These are phyloP conservation scores for Dascyllus trimaculatus DNA, from an alignment of 2,113 vertebrate genomes.

Conservation along the genomic window DNA sequence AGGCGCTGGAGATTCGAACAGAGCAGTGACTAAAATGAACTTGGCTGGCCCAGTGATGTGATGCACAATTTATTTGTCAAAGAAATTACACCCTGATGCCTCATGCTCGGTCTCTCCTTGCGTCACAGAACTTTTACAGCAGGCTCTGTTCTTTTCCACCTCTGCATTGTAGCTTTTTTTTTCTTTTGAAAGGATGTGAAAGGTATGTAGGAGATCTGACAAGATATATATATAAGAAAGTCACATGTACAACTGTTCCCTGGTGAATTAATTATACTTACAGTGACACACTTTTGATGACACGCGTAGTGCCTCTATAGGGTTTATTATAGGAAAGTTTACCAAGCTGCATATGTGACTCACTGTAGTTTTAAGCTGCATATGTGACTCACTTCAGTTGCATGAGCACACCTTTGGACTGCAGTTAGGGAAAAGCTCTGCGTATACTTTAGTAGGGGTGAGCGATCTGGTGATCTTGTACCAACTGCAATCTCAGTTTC, in stretches of 20 bases:
- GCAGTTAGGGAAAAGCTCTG: too few relatives aligned
- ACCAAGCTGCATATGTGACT: too few relatives aligned
- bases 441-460: too few relatives aligned
- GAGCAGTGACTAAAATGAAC: constrained; percentile 51
- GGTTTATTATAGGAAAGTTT: too few relatives aligned
- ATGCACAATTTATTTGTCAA: constrained; percentile 48
- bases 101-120: constrained; percentile 9
- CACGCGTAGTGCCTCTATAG: too few relatives aligned
- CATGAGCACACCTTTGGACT: too few relatives aligned
- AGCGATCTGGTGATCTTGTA: too few relatives aligned
- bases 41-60: constrained; percentile 30
- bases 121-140: constrained; percentile 17
- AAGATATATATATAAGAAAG: background rate
- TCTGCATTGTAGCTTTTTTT: constrained; percentile 6
- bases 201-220: background rate
- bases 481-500: too few relatives aligned
- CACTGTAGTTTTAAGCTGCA: too few relatives aligned
- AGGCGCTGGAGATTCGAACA: constrained; percentile 22
- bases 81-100: constrained; percentile 45
- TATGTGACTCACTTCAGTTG: too few relatives aligned
- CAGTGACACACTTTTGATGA: too few relatives aligned
- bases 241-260: background rate
- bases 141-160: background rate
- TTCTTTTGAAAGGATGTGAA: background rate
- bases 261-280: too few relatives aligned